Conservation (phyloP, 2,888 invertebrate species). For the Adineta ricciae region DNA sequence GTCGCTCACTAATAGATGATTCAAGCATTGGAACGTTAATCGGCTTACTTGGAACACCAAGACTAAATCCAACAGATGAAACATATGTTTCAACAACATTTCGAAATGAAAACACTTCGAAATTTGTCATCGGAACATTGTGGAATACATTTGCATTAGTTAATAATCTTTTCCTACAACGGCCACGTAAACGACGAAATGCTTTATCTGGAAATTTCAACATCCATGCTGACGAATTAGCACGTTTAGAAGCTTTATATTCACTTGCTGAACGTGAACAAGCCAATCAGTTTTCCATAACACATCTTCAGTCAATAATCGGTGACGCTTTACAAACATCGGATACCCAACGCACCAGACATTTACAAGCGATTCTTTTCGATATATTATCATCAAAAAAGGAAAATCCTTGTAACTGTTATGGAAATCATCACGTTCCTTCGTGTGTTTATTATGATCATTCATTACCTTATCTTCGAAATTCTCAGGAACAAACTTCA, state of each 20-base stretch:
- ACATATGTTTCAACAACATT: neutral
- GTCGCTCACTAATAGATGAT: neutral
- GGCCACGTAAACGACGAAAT: neutral
- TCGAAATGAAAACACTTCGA: constrained; percentile 14
- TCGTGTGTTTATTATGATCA: constrained; percentile 4
- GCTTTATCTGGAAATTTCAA: neutral
- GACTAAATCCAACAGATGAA: neutral
- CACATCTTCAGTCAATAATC: neutral
- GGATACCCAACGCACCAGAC: neutral
- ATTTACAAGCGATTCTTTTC: neutral
- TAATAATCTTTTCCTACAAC: constrained; percentile 10
- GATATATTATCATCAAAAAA: neutral
- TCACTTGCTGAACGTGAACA: neutral
- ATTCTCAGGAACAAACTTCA: neutral
- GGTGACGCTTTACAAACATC: neutral
- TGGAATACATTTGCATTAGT: constrained; percentile 16
- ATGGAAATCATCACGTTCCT: neutral
- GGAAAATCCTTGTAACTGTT: neutral
- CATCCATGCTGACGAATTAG: neutral
- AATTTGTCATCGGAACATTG: constrained; percentile 7
- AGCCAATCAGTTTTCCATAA: neutral
- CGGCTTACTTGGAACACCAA: neutral
- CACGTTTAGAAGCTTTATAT: neutral
- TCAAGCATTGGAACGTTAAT: neutral
- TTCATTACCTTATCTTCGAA: neutral